Percentiles rank a stretch among this genome's conserved stretches.
These are phyloP conservation scores for Stenotaenia linearis DNA, from an alignment of 2,888 invertebrate species.

Conservation along the genomic window DNA sequence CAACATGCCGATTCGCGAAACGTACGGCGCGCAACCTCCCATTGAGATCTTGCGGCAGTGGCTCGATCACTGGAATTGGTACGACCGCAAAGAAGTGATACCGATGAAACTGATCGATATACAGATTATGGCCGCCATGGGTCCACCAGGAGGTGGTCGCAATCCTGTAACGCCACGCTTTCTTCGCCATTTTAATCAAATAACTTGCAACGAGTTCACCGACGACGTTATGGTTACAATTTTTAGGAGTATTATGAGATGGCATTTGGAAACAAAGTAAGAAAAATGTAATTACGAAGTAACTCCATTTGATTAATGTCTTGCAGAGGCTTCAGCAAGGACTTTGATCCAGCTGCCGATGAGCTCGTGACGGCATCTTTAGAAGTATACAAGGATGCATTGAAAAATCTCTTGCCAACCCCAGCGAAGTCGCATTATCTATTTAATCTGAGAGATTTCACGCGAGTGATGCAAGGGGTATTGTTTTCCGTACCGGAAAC, in stretches of 20 bases:
- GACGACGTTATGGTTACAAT: conserved; percentile 76
- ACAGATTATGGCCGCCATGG: conserved; percentile 58
- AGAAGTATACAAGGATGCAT: conserved; percentile 75
- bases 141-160: conserved; percentile 61
- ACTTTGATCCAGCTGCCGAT: conserved; percentile 86
- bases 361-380: conserved; percentile 81
- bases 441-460: conserved; percentile 51
- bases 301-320: neutral
- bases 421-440: conserved; percentile 51
- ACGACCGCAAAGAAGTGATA: conserved; percentile 70
- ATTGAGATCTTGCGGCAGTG: conserved; percentile 85
- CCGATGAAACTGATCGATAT: conserved; percentile 77
- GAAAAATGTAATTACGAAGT: too few species aligned
- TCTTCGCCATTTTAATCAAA: conserved; percentile 75
- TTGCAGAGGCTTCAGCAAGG: conserved; percentile 82
- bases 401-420: conserved; percentile 48
- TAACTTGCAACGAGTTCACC: conserved; percentile 65
- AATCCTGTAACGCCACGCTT: conserved; percentile 80
- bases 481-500: conserved; percentile 87
- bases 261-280: conserved; percentile 90
- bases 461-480: conserved; percentile 64
- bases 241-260: conserved; percentile 81
- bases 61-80: conserved; percentile 85
- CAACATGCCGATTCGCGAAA: conserved; percentile 87
- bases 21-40: conserved; percentile 89